Percentiles rank a stretch among this genome's conserved stretches.
phyloP scores from a whole-genome alignment of 2,797 vertebrate genomes.

The Neosilurus hyrtlii region DNA sequence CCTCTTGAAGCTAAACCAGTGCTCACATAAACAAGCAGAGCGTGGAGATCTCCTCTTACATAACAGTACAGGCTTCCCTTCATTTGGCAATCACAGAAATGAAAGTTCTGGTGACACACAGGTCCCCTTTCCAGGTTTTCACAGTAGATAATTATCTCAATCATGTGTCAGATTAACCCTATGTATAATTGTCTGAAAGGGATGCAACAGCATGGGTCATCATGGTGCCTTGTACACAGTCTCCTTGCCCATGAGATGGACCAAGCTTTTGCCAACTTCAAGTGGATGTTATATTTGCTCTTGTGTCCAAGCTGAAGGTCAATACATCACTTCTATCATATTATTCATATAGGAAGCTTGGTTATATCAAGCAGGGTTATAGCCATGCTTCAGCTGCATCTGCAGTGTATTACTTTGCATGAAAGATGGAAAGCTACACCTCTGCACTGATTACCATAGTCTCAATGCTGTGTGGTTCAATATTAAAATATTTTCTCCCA shows the following conservation, averaged over 20 bases:
- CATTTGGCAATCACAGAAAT: neutral
- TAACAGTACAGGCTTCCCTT: neutral
- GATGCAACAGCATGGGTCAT: neutral
- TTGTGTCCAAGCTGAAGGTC: neutral
- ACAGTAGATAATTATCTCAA: neutral
- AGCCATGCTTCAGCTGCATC: neutral
- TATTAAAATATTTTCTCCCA: neutral
- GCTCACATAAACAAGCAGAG: neutral
- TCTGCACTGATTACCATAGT: neutral
- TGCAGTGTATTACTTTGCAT: neutral
- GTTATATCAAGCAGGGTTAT: neutral
- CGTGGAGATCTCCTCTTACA: neutral
- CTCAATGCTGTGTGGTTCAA: neutral
- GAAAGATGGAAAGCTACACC: neutral
- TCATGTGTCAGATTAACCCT: neutral
- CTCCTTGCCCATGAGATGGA: neutral
- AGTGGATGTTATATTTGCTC: neutral
- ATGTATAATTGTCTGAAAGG: neutral
- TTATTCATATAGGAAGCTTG: neutral
- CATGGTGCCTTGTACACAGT: neutral
- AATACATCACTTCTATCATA: neutral
- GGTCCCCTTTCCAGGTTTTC: neutral
- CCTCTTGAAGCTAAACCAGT: neutral
- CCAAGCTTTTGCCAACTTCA: neutral
- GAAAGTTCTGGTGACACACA: neutral